phyloP scores from a whole-genome alignment of 2,888 invertebrate genomes.

The Synanthedon tipuliformis region DNA sequence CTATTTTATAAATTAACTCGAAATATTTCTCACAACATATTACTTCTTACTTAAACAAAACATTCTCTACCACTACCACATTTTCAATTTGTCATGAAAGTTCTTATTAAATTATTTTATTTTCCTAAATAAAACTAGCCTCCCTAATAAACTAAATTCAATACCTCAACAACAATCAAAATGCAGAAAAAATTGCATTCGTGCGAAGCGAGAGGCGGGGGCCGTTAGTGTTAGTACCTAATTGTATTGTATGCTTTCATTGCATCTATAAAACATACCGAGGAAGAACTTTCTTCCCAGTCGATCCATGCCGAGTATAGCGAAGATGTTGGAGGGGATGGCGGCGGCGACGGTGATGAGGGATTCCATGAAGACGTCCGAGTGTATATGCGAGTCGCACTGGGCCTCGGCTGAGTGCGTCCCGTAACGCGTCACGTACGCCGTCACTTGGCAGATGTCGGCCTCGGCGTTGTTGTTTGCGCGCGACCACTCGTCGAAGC shows the following conservation, averaged over 20 bases:
- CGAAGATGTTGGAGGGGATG: constrained; percentile 86
- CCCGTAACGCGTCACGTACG: constrained; percentile 78
- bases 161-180: too few species aligned
- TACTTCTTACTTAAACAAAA: too few species aligned
- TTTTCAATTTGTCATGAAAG: too few species aligned
- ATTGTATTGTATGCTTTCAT: background rate
- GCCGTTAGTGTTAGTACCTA: too few species aligned
- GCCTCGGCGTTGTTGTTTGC: constrained; percentile 75
- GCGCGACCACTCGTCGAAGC: constrained; percentile 84
- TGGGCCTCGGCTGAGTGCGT: constrained; percentile 67
- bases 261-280: constrained; percentile 51
- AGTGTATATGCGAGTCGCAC: constrained; percentile 80
- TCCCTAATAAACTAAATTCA: too few species aligned
- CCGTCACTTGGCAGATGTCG: constrained; percentile 81
- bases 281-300: constrained; percentile 87
- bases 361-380: constrained; percentile 86
- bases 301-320: constrained; percentile 85
- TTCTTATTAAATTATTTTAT: too few species aligned
- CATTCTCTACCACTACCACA: too few species aligned
- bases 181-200: too few species aligned
- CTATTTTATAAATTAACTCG: too few species aligned
- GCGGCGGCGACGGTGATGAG: constrained; percentile 89
- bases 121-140: too few species aligned
- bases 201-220: too few species aligned
- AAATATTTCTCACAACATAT: too few species aligned